Conservation (phyloP, 2,888 invertebrate species). For the Cheilosia grossa region DNA sequence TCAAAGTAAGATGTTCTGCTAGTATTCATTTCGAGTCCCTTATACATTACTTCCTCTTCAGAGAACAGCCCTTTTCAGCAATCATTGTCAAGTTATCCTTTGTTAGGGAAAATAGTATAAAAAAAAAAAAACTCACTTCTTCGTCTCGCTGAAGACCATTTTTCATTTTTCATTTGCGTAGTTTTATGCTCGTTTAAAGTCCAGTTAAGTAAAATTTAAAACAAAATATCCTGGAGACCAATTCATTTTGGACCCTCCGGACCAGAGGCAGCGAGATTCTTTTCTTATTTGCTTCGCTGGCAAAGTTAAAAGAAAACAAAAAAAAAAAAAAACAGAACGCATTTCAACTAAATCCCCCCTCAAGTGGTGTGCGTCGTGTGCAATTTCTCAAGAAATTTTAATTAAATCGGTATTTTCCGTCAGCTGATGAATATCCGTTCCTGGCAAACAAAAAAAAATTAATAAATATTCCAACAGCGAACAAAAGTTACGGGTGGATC, state of each 20-base stretch:
- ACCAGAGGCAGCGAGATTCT: background rate
- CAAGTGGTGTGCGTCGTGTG: background rate
- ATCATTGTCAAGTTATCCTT: slow-evolving; percentile 1
- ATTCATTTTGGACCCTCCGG: no score
- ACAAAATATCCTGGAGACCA: no score
- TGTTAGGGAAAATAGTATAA: background rate
- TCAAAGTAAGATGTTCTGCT: background rate
- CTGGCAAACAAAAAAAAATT: background rate
- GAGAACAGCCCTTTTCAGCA: background rate
- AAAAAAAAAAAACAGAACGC: background rate
- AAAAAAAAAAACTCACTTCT: background rate
- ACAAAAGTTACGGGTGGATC: background rate
- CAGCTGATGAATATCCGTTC: slow-evolving; percentile 11
- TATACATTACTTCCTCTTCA: background rate
- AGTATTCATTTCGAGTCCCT: slow-evolving; percentile 8
- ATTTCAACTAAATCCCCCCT: slow-evolving; percentile 2
- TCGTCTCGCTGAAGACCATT: background rate
- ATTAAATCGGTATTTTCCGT: slow-evolving; percentile 12
- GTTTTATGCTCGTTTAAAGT: background rate
- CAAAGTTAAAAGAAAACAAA: background rate
- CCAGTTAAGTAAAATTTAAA: background rate
- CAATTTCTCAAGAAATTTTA: slow-evolving; percentile 5
- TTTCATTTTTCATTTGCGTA: background rate
- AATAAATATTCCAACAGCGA: background rate
- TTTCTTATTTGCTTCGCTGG: background rate